Evolutionary conservation across 1,140 invertebrate genomes (phyloP).

Genomic region (Pectinophora gossypiella): DNA sequence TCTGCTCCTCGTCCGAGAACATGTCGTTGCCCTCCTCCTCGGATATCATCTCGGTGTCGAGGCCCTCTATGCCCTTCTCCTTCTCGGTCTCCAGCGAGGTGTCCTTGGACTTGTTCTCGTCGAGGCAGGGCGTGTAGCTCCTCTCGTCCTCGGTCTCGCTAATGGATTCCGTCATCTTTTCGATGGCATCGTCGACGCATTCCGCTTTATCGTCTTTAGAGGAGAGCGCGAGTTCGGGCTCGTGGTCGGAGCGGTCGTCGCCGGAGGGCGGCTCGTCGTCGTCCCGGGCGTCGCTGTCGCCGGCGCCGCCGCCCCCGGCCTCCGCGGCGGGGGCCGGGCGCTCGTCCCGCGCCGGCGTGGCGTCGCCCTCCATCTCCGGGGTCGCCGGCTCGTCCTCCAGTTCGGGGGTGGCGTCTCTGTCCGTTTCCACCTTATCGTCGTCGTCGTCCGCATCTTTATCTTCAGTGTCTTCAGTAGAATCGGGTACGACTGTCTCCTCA

Average conservation of each 20-base stretch:
- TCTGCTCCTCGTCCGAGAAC: slow-evolving; percentile 74
- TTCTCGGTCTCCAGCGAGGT: slow-evolving; percentile 56
- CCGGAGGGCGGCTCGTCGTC: slow-evolving; percentile 2
- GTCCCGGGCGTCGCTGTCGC: slow-evolving; percentile 7
- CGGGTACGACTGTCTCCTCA: not conserved
- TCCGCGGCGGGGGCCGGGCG: not conserved
- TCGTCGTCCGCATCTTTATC: slow-evolving; percentile 13
- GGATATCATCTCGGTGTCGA: slow-evolving; percentile 84
- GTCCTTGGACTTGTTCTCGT: slow-evolving; percentile 77
- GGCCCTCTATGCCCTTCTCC: slow-evolving; percentile 75
- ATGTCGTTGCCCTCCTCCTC: slow-evolving; percentile 79
- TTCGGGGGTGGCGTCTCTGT: not conserved
- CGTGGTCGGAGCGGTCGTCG: slow-evolving; percentile 5
- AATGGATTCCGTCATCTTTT: slow-evolving; percentile 77
- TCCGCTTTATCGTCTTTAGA: not conserved
- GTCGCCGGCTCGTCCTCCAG: slow-evolving; percentile 18
- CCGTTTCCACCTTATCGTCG: slow-evolving; percentile 3
- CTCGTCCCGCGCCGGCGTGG: not conserved
- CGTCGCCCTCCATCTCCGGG: slow-evolving; percentile 6
- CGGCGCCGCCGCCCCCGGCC: slow-evolving; percentile 20
- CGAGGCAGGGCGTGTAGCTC: slow-evolving; percentile 80
- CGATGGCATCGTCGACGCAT: slow-evolving; percentile 41
- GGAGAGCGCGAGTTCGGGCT: not conserved
- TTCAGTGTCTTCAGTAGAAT: slow-evolving; percentile 1
- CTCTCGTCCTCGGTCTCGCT: slow-evolving; percentile 78